phyloP scores from a whole-genome alignment of 23 tunicate species.

The Ascidia mentula region DNA sequence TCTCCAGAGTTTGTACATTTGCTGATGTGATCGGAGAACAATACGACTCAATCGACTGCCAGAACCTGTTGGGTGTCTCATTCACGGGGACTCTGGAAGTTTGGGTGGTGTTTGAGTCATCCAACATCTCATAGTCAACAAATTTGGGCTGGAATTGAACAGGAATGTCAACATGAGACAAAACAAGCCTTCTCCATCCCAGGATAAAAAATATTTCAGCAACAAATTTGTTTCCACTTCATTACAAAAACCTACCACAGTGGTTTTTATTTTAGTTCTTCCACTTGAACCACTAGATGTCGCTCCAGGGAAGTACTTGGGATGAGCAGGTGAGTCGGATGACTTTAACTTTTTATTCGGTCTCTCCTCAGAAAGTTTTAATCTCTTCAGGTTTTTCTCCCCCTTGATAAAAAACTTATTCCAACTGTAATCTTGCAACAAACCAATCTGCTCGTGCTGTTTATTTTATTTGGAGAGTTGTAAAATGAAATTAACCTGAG shows the following conservation, averaged over 20 bases:
- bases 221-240: too few species aligned
- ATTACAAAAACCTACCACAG: conserved; percentile 12
- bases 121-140: conserved; percentile 10
- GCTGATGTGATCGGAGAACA: conserved; percentile 67
- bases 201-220: conserved; percentile 12
- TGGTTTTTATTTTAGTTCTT: conserved; percentile 52
- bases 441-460: too few species aligned
- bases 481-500: too few species aligned
- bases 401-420: too few species aligned
- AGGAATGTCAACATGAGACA: neutral
- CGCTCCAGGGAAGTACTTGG: conserved; percentile 3
- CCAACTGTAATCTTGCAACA: too few species aligned
- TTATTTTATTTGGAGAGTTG: too few species aligned
- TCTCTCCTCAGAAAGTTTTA: conserved; percentile 47
- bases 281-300: conserved; percentile 37
- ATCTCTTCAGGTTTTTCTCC: conserved; percentile 18
- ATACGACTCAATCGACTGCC: conserved; percentile 81
- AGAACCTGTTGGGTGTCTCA: conserved; percentile 81
- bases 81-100: conserved; percentile 42
- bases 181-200: neutral
- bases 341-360: conserved; percentile 61
- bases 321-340: conserved; percentile 49
- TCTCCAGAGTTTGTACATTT: conserved; percentile 50
- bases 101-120: conserved; percentile 39
- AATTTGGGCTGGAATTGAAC: conserved; percentile 10